A percentile compares a stretch with the other conserved stretches of the same genome.
These are phyloP conservation scores for Drosophila lowei DNA, from an alignment of 1,140 invertebrate genomes.

Conservation along the genomic window DNA sequence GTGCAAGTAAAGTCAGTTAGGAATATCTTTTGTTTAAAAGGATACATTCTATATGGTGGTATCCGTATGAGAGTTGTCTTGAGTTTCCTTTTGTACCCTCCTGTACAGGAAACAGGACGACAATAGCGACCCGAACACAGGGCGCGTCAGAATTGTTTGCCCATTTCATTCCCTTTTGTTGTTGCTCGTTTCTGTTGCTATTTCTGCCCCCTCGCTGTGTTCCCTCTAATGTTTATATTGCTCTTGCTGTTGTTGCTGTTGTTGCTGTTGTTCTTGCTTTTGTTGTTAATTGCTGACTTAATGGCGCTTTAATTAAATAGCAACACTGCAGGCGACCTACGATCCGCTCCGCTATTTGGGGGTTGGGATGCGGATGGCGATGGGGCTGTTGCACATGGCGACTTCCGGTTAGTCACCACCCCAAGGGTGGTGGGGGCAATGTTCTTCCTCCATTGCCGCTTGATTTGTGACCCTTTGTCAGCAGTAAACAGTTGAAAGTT, in stretches of 20 bases:
- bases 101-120: conserved; percentile 4
- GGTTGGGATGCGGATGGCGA: background rate
- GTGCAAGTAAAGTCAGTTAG: too few species aligned
- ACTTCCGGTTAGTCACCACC: conserved; percentile 41
- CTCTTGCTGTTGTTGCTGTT: conserved; percentile 10
- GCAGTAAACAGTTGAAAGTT: conserved; percentile 59
- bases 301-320: conserved; percentile 80
- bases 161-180: conserved; percentile 9
- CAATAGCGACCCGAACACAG: conserved; percentile 18
- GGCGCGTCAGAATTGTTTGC: conserved; percentile 46
- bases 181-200: conserved; percentile 25
- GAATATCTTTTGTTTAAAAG: too few species aligned
- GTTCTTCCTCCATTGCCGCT: conserved; percentile 21
- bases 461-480: conserved; percentile 58
- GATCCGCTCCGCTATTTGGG: background rate
- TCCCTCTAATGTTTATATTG: conserved; percentile 18
- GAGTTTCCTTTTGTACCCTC: too few species aligned
- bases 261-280: conserved; percentile 34
- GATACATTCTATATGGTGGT: too few species aligned
- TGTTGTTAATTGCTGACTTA: conserved; percentile 78
- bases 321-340: conserved; percentile 68
- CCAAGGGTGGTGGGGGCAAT: background rate
- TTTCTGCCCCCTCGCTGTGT: conserved; percentile 19
- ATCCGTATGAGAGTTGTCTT: too few species aligned
- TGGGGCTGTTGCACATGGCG: conserved; percentile 26